Base-by-base conservation (phyloP, 2,888 invertebrate species). In the Oscheius onirici region DNA sequence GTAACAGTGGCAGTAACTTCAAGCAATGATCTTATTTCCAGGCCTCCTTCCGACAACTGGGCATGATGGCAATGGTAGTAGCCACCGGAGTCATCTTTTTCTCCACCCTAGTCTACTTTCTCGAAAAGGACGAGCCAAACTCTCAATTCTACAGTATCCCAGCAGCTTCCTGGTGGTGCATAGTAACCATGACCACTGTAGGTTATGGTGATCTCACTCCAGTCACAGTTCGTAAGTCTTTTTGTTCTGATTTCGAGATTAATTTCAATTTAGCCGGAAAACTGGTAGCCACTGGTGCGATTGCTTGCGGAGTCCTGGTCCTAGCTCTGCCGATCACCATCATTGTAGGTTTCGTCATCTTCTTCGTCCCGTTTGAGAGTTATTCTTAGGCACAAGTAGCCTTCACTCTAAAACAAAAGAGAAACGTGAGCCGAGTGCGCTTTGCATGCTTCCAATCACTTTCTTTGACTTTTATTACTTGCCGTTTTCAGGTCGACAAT, bases 1-100 rank as follows among this genome's bases (percentile, higher is more conserved):
- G 34, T 34, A 8, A 34, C 34, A 34, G 34, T 6, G 15, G 34
- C 2, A 60, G 11, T 44, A 13, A 2, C 2, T 52, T 2, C 15
- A 40, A 51, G 13, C 17, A 17, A 8, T 40, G 26, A 10, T 24
- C 1, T 13, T 22, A 17, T 15, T 55, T 65, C 73, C 41, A 80
- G 80, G 80, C 79, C 5, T 75, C 76, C 3, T 83, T 80, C 75
- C 77, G 84, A 17, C 83, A 84, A 72, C 69, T 85, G 24, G 82
- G 82, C 46, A 85, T 85, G 85, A 84, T 85, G 84, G 83, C 82
- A 5, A 84, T 85, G 82, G 85, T 85, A 10, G 83, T 85, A 24
- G 69, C 81, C 68, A 85, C 85, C 10, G 84, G 85, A 11, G 84
- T 85, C 55, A 83, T 85, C 26, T 84, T 85, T 79, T 85, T 85